phyloP scores from a whole-genome alignment of 2,113 vertebrate species.

The Hippocampus mohnikei region DNA sequence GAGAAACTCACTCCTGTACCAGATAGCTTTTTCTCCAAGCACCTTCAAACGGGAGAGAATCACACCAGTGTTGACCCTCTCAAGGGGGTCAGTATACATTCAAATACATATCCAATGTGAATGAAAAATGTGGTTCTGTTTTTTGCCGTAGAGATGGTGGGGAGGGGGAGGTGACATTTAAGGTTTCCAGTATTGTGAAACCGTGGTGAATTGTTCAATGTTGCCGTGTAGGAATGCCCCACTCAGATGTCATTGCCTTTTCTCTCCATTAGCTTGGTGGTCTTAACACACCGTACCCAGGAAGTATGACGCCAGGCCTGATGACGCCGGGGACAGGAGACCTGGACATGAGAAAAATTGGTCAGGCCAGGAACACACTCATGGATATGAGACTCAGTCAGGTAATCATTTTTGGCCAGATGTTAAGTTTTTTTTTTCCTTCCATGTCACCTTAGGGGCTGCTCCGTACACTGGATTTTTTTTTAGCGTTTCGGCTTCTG shows the following conservation, averaged over 20 bases:
- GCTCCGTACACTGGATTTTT: no score
- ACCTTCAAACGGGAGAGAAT: slow-evolving; percentile 88
- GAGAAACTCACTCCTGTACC: slow-evolving; percentile 97
- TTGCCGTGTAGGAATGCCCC: neutral
- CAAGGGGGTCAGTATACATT: slow-evolving; percentile 78
- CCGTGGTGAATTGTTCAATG: neutral
- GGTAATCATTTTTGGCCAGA: slow-evolving; percentile 62
- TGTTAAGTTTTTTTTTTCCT: no score
- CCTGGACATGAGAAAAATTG: slow-evolving; percentile 98
- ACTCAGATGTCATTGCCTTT: slow-evolving; percentile 10
- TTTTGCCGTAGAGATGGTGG: neutral
- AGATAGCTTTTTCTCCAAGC: slow-evolving; percentile 97
- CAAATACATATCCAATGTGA: neutral
- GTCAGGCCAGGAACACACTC: slow-evolving; percentile 95
- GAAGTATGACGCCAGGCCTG: slow-evolving; percentile 92
- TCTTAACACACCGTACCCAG: slow-evolving; percentile 91
- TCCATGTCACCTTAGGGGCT: no score
- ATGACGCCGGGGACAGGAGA: slow-evolving; percentile 95
- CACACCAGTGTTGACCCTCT: slow-evolving; percentile 90
- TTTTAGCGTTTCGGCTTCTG: no score
- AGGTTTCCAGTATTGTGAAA: neutral
- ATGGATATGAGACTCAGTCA: slow-evolving; percentile 99
- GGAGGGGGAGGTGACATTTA: no score
- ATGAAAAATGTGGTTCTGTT: neutral
- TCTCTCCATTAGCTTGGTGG: slow-evolving; percentile 72